Percentiles rank a stretch among this genome's conserved stretches.
phyloP scores from a whole-genome alignment of 1,140 invertebrate genomes.

The Ephestia elutella region DNA sequence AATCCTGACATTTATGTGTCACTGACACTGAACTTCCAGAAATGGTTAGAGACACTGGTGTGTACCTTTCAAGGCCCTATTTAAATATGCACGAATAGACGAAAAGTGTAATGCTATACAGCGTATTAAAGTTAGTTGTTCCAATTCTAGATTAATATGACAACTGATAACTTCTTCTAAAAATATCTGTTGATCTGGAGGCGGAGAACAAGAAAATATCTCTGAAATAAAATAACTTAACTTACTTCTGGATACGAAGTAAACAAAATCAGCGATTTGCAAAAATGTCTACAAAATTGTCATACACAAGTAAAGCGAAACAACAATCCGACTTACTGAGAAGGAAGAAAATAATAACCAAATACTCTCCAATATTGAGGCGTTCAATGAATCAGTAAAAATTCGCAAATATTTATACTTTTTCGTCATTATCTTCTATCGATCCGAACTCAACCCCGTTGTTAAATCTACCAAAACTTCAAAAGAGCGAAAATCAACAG shows the following conservation, averaged over 20 bases:
- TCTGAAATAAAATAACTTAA: too few relatives aligned
- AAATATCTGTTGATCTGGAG: too few relatives aligned
- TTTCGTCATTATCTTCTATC: background rate
- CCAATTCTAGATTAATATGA: too few relatives aligned
- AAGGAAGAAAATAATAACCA: constrained; percentile 1
- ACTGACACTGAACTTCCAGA: constrained; percentile 11
- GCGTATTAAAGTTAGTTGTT: too few relatives aligned
- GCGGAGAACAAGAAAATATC: too few relatives aligned
- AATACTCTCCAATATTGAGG: background rate
- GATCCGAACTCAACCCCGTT: background rate
- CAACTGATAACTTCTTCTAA: too few relatives aligned
- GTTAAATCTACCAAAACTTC: background rate
- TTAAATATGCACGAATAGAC: too few relatives aligned
- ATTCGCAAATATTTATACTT: background rate
- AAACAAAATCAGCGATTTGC: too few relatives aligned
- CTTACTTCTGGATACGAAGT: too few relatives aligned
- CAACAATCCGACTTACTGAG: background rate
- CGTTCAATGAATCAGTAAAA: background rate
- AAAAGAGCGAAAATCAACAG: background rate
- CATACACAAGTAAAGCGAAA: too few relatives aligned
- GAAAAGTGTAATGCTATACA: too few relatives aligned
- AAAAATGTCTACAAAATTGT: too few relatives aligned
- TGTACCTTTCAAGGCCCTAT: background rate
- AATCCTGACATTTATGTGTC: constrained; percentile 37
- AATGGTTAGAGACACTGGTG: background rate